Base-by-base conservation (phyloP, 2,113 vertebrate genomes). In the Ciconia maguari region DNA sequence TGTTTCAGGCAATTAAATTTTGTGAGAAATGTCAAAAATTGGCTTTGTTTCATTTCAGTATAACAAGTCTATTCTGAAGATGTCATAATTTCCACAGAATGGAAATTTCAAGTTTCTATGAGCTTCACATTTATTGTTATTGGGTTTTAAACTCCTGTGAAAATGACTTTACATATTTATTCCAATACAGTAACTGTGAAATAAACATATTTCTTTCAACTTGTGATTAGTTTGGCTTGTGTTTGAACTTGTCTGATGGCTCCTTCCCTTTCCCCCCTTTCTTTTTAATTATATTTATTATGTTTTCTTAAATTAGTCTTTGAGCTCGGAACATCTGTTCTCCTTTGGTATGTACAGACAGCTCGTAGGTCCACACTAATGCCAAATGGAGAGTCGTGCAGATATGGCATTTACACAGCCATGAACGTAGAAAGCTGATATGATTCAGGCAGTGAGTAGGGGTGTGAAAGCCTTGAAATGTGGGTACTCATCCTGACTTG, bases 1-100 rank as follows among this genome's bases (percentile, higher is more conserved):
- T 16, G 78, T 90, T 96, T 93, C 91, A 96, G 62, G 70, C 89
- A 96, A 96, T 95, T 96, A 86, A 70, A 86, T 92, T 90, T 90
- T 90, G 75, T 83, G 79, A 90, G 82, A 80, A 96, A 88, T 77
- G 85, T 86, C 69, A 93, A 88, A 88, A 90, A 70, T 46, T 51
- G 16, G 6, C 68, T 94, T 96, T 96, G 62, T 96, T 96, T 94
- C 85, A 74, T 90, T 95, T 90, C 75, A 77, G 58, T 74, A 48
- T 46, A 91, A 89, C 44, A 90, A 66, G 79, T 90, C 12, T 91
- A 13, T 75, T 93, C 68, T 83, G 84, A 88, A 93, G 85, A 92
- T 74, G 38, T 86, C 64, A 71, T 94, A 72, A 83, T 88, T 96
- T 95, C 68, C 69, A 82, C 76, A 68, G 90, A 93, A 87, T 48